Conservation (phyloP, 1,140 invertebrate species). For the Pentalonia nigronervosa region DNA sequence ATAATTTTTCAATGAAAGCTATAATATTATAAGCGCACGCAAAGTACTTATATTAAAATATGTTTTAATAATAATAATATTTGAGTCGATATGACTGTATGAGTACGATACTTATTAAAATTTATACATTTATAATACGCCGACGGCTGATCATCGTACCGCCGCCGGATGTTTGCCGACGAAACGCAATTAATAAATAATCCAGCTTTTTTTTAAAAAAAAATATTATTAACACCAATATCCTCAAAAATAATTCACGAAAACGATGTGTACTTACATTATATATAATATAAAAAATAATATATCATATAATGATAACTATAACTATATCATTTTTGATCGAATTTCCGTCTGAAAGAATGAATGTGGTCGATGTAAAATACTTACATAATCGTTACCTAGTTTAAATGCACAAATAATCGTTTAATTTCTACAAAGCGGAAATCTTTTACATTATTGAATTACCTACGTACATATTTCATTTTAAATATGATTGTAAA, state of each 20-base stretch:
- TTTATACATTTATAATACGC: background rate
- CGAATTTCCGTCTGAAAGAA: background rate
- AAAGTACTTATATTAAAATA: background rate
- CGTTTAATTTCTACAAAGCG: background rate
- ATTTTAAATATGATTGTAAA: background rate
- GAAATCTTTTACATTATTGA: background rate
- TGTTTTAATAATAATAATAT: slow-evolving; percentile 2
- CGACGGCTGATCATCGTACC: background rate
- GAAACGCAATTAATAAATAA: background rate
- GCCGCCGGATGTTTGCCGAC: background rate
- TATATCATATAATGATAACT: background rate
- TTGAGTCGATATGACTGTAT: background rate
- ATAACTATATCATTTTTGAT: background rate
- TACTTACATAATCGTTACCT: background rate
- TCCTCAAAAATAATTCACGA: too few species aligned
- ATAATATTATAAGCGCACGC: background rate
- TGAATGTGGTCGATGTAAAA: background rate
- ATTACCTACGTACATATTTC: background rate
- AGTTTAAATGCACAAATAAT: background rate
- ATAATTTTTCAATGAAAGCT: background rate
- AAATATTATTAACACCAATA: background rate
- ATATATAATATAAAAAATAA: too few species aligned
- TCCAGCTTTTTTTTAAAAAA: background rate
- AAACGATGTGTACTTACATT: background rate
- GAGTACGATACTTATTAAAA: background rate